phyloP scores from a whole-genome alignment of 1,140 invertebrate genomes.

The Aporrectodea caliginosa region DNA sequence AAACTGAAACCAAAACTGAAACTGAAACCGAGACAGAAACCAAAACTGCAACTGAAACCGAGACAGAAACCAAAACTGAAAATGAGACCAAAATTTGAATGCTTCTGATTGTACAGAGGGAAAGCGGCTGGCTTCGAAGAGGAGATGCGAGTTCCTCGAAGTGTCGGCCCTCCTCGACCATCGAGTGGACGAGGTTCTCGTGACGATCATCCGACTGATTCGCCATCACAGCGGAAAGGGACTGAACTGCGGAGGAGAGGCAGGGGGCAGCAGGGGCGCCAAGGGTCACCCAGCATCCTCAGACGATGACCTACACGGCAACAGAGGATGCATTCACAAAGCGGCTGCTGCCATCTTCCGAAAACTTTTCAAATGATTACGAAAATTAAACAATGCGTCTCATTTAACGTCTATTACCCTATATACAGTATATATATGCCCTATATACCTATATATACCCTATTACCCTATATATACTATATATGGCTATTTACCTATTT shows the following conservation, averaged over 20 bases:
- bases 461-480: no score
- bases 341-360: neutral
- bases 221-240: neutral
- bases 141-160: conserved; percentile 91
- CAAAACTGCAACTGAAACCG: no score
- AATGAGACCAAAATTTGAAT: no score
- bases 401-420: no score
- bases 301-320: neutral
- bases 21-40: no score
- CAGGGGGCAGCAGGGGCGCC: neutral
- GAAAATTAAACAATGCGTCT: neutral
- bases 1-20: no score
- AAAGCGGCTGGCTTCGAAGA: conserved; percentile 78
- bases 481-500: no score
- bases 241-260: neutral
- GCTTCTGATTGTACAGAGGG: conserved; percentile 78
- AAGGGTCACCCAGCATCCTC: neutral
- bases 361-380: neutral
- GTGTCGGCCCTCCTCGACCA: conserved; percentile 88
- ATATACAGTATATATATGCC: no score
- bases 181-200: conserved; percentile 85
- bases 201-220: conserved; percentile 65
- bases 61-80: no score
- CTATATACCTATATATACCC: no score
- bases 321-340: neutral